Evolutionary conservation across 2,888 invertebrate genomes (phyloP), one percentile per base, ranked within the genome.

Genomic region (Brachyptera risi): DNA sequence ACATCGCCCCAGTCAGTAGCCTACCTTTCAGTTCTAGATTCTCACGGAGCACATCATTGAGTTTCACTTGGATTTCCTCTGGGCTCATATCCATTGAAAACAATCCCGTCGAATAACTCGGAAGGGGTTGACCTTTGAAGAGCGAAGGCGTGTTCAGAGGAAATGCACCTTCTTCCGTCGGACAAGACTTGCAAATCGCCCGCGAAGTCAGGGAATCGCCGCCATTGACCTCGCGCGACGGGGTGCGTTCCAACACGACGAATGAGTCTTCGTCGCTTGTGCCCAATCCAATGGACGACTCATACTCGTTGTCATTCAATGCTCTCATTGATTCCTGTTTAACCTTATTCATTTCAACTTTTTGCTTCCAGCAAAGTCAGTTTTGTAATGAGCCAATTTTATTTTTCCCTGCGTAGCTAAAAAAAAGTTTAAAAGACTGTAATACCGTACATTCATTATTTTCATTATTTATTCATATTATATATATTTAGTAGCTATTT

Each of bases 41-140:
- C 69, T 83, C 83, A 64, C 81, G 80, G 0, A 83, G 70, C 1
- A 83, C 68, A 56, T 81, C 79, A 0, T 76, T 78, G 59, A 83
- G 77, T 11, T 76, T 77, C 64, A 78, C 74, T 68, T 82, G 78
- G 3, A 82, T 71, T 38, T 82, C 81, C 60, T 71, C 71, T 1
- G 71, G 68, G 24, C 63, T 63, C 26, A 65, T 35, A 17, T 63
- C 60, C 15, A 47, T 4, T 27, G 56, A 27, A 19, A 17, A 37
- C 3, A 17, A 11, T 17, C 4, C 11, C 17, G 11, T 11, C n/a
- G n/a, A n/a, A n/a, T n/a, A n/a, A 3, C 17, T 44, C 21, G 44
- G 19, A 21, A 19, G 17, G 3, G 31, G 31, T 7, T 31, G 5
- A 7, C 7, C 7, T 7, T 11, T 31, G 31, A 5, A 31, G 5